A percentile compares a stretch with the other conserved stretches of the same genome.
Conservation (phyloP, 2,113 vertebrate species). For the Scomber japonicus region DNA sequence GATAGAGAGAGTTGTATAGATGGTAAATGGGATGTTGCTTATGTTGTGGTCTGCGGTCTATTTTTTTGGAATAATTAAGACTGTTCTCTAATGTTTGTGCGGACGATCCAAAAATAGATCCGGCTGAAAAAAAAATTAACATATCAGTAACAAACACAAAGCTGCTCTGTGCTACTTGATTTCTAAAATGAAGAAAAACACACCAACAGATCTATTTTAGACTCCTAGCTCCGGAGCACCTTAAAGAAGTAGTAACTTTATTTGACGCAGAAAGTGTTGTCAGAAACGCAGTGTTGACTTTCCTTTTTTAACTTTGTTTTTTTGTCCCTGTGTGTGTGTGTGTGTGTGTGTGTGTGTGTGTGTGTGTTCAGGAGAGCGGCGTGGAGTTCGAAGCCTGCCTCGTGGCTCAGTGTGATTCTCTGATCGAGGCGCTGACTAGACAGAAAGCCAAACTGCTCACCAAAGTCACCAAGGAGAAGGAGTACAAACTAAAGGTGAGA, state of each 20-base stretch:
- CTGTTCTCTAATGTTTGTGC: constrained; percentile 17
- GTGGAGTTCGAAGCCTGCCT: constrained; percentile 97
- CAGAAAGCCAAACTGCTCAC: constrained; percentile 99
- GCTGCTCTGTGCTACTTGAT: neutral
- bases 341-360: constrained; percentile 20
- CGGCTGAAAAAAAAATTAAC: constrained; percentile 30
- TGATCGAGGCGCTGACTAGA: constrained; percentile 94
- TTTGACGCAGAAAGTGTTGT: too few species aligned
- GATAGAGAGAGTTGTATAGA: neutral
- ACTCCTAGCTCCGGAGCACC: too few species aligned
- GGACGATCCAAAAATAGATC: constrained; percentile 50
- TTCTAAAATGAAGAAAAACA: constrained; percentile 28
- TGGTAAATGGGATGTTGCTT: neutral
- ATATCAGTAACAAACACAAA: constrained; percentile 34
- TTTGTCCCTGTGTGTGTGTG: constrained; percentile 4
- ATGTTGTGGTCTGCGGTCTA: neutral
- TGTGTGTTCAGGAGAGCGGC: constrained; percentile 89
- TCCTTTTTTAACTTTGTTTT: neutral
- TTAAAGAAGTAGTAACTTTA: neutral
- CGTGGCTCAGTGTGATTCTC: constrained; percentile 97
- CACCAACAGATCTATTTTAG: constrained; percentile 38
- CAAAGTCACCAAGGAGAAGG: constrained; percentile 97
- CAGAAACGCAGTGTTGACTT: neutral
- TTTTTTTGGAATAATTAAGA: constrained; percentile 27
- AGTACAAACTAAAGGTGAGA: constrained; percentile 96